A percentile compares a stretch with the other conserved stretches of the same genome.
These are phyloP conservation scores for Himalopsyche anomala DNA, from an alignment of 2,888 invertebrate genomes.

Conservation along the genomic window DNA sequence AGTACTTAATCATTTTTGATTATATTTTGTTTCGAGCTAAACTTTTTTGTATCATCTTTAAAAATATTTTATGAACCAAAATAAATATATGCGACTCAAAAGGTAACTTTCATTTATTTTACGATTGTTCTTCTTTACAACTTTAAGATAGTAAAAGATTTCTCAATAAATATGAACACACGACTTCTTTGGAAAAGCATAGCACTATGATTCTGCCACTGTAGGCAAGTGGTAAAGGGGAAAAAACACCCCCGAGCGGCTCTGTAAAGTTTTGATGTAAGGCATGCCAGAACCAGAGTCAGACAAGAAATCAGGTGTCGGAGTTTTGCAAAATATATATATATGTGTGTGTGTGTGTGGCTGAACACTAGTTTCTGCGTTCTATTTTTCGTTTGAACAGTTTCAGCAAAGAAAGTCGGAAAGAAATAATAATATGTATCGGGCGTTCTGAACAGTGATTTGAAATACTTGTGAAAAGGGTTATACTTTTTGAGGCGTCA, in stretches of 20 bases:
- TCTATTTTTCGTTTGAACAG: slow-evolving; percentile 18
- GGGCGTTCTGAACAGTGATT: neutral
- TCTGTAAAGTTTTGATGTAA: slow-evolving; percentile 63
- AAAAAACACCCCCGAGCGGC: slow-evolving; percentile 8
- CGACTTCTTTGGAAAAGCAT: neutral
- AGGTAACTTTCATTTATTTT: no score
- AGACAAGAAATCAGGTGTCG: slow-evolving; percentile 61
- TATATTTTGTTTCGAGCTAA: no score
- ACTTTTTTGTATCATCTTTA: no score
- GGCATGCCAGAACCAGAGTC: slow-evolving; percentile 58
- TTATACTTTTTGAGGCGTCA: neutral
- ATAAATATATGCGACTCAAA: no score
- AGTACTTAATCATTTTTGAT: no score
- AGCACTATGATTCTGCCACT: neutral
- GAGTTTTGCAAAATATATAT: slow-evolving; percentile 51
- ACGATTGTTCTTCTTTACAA: no score
- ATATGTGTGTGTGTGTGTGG: neutral
- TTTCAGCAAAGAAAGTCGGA: neutral
- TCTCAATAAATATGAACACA: neutral
- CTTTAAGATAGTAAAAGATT: neutral
- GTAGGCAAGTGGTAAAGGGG: slow-evolving; percentile 5
- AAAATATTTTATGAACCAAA: no score
- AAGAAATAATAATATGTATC: slow-evolving; percentile 26
- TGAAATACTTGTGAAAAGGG: neutral
- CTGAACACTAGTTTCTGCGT: neutral